phyloP scores from a whole-genome alignment of 92 coral and sea anemone genomes.

The Montipora capitata region DNA sequence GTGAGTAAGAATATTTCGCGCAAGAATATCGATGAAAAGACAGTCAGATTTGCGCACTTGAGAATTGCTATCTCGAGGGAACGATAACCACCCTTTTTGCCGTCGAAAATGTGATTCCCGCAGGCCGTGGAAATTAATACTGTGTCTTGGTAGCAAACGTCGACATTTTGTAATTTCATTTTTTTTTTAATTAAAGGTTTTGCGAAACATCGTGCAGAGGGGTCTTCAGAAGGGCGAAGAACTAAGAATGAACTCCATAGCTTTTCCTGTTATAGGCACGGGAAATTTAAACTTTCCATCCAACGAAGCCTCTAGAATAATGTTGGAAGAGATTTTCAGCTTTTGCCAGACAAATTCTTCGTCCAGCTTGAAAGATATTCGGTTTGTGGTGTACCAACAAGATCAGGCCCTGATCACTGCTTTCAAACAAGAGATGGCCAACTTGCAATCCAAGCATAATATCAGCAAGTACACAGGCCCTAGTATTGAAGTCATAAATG shows the following conservation, averaged over 20 bases:
- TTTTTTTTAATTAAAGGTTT: slow-evolving; percentile 22
- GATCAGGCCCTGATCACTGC: slow-evolving; percentile 69
- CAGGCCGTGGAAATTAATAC: too few relatives aligned
- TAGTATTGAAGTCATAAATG: slow-evolving; percentile 8
- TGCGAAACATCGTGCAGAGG: slow-evolving; percentile 57
- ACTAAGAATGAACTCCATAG: slow-evolving; percentile 68
- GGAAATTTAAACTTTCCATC: slow-evolving; percentile 81
- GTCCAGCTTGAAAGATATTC: slow-evolving; percentile 71
- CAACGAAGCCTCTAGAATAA: slow-evolving; percentile 63
- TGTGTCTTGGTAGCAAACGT: too few relatives aligned
- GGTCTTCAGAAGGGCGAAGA: slow-evolving; percentile 66
- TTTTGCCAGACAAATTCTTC: slow-evolving; percentile 49
- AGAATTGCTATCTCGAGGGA: not conserved
- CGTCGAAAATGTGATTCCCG: not conserved
- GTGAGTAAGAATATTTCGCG: too few relatives aligned
- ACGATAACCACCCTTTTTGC: not conserved
- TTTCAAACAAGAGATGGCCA: slow-evolving; percentile 68
- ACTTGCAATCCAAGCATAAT: not conserved
- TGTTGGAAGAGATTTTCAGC: slow-evolving; percentile 72
- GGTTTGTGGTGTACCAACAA: slow-evolving; percentile 83
- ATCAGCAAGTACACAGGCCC: not conserved
- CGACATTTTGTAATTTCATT: not conserved
- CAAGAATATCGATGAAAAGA: not conserved
- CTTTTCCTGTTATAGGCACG: slow-evolving; percentile 91
- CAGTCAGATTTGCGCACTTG: not conserved